Percentiles rank a stretch among this genome's conserved stretches.
phyloP scores from a whole-genome alignment of 2,113 vertebrate genomes.

The Pardalotus punctatus region DNA sequence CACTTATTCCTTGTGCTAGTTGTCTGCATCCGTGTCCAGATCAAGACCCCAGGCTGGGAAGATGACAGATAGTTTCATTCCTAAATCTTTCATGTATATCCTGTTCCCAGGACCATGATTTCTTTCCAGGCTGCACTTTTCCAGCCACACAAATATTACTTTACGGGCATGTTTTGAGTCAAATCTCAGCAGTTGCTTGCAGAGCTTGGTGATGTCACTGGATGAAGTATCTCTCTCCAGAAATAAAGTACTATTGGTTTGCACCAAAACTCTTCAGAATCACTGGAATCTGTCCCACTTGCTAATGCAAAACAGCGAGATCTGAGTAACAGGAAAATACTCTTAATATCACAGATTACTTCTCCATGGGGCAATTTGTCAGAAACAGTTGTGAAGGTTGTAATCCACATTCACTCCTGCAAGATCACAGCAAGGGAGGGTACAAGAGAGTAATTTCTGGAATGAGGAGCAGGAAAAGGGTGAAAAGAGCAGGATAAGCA shows the following conservation, averaged over 20 bases:
- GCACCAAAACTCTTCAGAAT: neutral
- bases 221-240: neutral
- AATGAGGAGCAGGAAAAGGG: neutral
- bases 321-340: neutral
- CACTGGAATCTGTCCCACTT: neutral
- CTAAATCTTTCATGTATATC: neutral
- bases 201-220: neutral
- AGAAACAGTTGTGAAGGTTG: neutral
- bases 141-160: neutral
- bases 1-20: neutral
- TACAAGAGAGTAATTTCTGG: neutral
- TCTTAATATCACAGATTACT: neutral
- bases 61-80: neutral
- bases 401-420: neutral
- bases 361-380: neutral
- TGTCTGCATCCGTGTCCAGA: neutral
- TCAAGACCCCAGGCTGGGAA: neutral
- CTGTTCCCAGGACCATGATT: neutral
- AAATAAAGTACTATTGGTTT: neutral
- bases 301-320: neutral
- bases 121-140: neutral
- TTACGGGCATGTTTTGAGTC: neutral
- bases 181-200: neutral
- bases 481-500: conserved; percentile 51
- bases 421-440: neutral